Evolutionary conservation across 2,888 invertebrate genomes (phyloP).

Genomic region (Monopis laevigella): DNA sequence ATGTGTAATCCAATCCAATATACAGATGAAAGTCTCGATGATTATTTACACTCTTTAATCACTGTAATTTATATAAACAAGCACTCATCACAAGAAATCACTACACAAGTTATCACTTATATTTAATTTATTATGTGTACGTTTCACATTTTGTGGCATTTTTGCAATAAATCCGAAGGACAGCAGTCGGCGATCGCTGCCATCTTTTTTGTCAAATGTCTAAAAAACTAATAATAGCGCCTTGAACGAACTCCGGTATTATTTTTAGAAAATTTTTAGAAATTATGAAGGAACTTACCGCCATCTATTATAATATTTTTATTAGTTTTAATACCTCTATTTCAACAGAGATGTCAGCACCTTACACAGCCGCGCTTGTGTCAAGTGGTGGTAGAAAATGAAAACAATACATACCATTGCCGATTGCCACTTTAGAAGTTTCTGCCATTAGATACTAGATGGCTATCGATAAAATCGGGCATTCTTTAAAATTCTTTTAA

Average conservation of each 20-base stretch:
- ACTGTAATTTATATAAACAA: conserved; percentile 57
- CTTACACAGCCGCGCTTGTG: no score
- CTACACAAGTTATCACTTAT: conserved; percentile 61
- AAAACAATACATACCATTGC: no score
- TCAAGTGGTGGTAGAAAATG: no score
- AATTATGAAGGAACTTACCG: no score
- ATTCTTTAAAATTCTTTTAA: no score
- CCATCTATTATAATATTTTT: no score
- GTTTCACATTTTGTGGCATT: conserved; percentile 65
- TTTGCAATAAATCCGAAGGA: conserved; percentile 59
- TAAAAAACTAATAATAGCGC: conserved; percentile 64
- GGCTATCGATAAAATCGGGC: no score
- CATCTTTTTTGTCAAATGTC: conserved; percentile 68
- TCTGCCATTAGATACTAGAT: no score
- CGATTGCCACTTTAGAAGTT: no score
- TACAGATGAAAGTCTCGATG: conserved; percentile 57
- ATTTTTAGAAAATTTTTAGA: conserved; percentile 58
- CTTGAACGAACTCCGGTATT: conserved; percentile 65
- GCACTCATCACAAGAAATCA: conserved; percentile 60
- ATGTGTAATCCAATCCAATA: conserved; percentile 68
- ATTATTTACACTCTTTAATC: conserved; percentile 54
- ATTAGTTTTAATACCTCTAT: no score
- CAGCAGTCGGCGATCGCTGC: conserved; percentile 64
- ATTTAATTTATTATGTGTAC: conserved; percentile 56
- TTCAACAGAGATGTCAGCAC: no score